Percentiles rank a stretch among this genome's conserved stretches.
These are phyloP conservation scores for Hippoglossus stenolepis DNA, from an alignment of 2,113 vertebrate species.

Conservation along the genomic window DNA sequence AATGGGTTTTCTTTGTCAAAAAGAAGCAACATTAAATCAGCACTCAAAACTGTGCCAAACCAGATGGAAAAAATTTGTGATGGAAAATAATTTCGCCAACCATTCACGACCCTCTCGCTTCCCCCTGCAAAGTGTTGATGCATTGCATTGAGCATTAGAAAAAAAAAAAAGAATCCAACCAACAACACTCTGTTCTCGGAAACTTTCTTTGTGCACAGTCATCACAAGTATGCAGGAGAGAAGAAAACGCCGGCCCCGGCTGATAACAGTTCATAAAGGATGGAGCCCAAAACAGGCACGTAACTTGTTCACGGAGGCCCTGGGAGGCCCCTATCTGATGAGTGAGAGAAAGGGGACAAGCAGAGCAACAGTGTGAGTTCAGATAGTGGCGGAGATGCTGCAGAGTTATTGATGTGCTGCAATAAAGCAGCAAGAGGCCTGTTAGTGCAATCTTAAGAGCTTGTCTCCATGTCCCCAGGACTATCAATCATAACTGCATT, in stretches of 20 bases:
- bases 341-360: slow-evolving; percentile 50
- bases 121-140: slow-evolving; percentile 29
- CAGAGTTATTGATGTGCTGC: slow-evolving; percentile 60
- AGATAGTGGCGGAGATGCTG: slow-evolving; percentile 52
- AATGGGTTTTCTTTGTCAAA: slow-evolving; percentile 21
- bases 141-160: slow-evolving; percentile 23
- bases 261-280: slow-evolving; percentile 57
- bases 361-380: slow-evolving; percentile 38
- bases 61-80: slow-evolving; percentile 19
- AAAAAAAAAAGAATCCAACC: background rate
- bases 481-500: slow-evolving; percentile 51
- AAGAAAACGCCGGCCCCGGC: slow-evolving; percentile 16
- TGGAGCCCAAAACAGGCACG: slow-evolving; percentile 22
- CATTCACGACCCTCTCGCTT: slow-evolving; percentile 9
- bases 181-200: background rate
- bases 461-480: slow-evolving; percentile 30
- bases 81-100: slow-evolving; percentile 40
- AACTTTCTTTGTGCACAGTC: slow-evolving; percentile 36
- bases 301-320: slow-evolving; percentile 24
- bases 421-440: slow-evolving; percentile 58
- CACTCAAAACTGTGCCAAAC: background rate
- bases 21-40: slow-evolving; percentile 15
- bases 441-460: slow-evolving; percentile 52
- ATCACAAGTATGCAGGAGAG: slow-evolving; percentile 35
- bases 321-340: slow-evolving; percentile 51